Evolutionary conservation across 2,888 invertebrate species (phyloP).

Genomic region (Cactoblastis cactorum): DNA sequence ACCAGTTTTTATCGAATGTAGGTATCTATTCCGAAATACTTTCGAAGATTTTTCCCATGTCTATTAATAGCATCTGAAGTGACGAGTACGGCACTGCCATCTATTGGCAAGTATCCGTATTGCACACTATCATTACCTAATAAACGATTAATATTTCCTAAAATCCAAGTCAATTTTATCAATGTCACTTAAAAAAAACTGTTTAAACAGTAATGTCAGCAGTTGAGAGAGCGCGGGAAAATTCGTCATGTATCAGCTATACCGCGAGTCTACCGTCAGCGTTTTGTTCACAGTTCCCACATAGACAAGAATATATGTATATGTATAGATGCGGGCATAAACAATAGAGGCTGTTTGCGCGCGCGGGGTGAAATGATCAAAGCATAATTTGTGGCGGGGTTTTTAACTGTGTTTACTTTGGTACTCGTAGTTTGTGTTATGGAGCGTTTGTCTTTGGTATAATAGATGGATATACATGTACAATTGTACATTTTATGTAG

Average conservation of each 20-base stretch:
- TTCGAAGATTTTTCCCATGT: no score
- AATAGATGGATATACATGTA: no score
- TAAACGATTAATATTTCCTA: no score
- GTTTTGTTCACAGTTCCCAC: constrained; percentile 1
- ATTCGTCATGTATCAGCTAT: not conserved
- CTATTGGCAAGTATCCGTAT: no score
- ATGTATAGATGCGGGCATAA: constrained; percentile 8
- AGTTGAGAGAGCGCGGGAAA: not conserved
- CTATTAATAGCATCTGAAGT: no score
- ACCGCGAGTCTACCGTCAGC: not conserved
- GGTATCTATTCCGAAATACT: no score
- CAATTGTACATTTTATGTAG: no score
- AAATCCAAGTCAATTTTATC: not conserved
- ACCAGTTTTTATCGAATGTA: no score
- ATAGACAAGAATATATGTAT: not conserved
- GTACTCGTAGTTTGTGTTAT: not conserved
- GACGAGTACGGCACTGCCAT: no score
- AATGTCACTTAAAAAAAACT: not conserved
- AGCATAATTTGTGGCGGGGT: not conserved
- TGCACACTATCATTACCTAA: no score
- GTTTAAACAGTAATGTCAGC: not conserved
- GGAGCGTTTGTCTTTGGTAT: not conserved
- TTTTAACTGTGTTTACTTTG: not conserved
- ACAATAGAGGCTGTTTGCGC: not conserved
- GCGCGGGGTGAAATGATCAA: not conserved